These are phyloP conservation scores for Upupa epops DNA, from an alignment of 2,113 vertebrate species.

Conservation along the genomic window DNA sequence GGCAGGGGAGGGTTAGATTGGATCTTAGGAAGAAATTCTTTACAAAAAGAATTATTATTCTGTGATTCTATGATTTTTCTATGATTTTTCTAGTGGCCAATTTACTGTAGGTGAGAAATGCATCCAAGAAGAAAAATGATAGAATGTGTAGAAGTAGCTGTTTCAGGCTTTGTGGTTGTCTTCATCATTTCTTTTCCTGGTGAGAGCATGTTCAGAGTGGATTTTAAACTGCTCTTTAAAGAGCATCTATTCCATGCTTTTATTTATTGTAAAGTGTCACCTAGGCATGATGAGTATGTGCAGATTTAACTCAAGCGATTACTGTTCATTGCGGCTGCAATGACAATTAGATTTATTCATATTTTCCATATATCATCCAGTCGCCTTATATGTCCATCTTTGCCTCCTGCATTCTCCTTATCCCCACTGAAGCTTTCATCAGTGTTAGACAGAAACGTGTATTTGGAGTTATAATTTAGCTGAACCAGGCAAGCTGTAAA, in stretches of 20 bases:
- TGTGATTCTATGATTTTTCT: too few relatives aligned
- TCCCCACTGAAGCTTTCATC: background rate
- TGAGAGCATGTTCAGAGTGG: background rate
- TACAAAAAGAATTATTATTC: too few relatives aligned
- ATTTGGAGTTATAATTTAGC: background rate
- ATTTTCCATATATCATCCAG: conserved; percentile 55
- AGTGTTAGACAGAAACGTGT: background rate
- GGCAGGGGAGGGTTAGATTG: too few relatives aligned
- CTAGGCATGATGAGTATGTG: background rate
- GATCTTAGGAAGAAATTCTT: too few relatives aligned
- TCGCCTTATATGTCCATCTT: conserved; percentile 59
- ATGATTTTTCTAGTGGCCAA: background rate
- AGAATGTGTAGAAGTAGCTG: background rate
- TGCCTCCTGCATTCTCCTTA: conserved; percentile 7
- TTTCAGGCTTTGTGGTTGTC: background rate
- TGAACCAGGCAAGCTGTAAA: background rate
- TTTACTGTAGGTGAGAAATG: background rate
- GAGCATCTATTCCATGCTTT: background rate
- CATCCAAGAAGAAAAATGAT: background rate
- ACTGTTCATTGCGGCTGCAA: conserved; percentile 8
- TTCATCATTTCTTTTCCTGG: background rate
- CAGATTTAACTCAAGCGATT: conserved; percentile 32
- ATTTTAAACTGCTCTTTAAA: conserved; percentile 2
- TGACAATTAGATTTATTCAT: conserved; percentile 43
- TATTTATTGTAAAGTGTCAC: conserved; percentile 37